Base-by-base conservation (phyloP, 1,140 invertebrate genomes). In the Phenacoccus solenopsis region DNA sequence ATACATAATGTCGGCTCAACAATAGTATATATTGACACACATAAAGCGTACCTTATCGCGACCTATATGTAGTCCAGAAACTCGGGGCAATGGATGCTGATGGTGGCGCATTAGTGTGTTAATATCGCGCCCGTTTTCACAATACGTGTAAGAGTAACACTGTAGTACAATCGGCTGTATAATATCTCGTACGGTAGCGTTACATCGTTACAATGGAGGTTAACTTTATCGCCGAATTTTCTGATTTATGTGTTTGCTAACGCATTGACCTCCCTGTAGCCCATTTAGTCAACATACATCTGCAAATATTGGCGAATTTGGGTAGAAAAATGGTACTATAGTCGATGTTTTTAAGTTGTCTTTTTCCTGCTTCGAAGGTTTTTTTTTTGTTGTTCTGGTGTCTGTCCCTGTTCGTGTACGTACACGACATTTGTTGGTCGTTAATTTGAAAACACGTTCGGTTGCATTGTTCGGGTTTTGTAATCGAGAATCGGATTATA, bases 401-500 rank as follows among this genome's bases (percentile, higher is more conserved):
- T 9, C 13, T 16, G 3, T 5, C 38, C 5, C 5, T 13, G 30
- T 5, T 32, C 30, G 30, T 7, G 13, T 13, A n/a, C 13, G 13
- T 7, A 32, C 5, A 13, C 5, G 30, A 32, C 30, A 49, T 49
- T 49, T 49, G 38, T 49, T n/a, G 5, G 30, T 32, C 13, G 5
- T n/a, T 49, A 49, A 49, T 49, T 49, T n/a, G 38, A 49, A 49
- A 49, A 49, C 38, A 49, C 16, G 16, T 49, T 49, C 30, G 30
- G 30, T 32, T 5, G 5, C 38, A 49, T 49, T 49, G 38, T 49
- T 49, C 20, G 38, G 12, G 3, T 49, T 49, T n/a, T n/a, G 16
- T n/a, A 49, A 49, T 49, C 38, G 38, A 49, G 38, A n/a, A 49
- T 49, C 38, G 38, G 38, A 49, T 49, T 49, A 49, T n/a, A n/a